Base-by-base conservation (phyloP, 92 coral and sea anemone genomes). In the Actinostola sp. region DNA sequence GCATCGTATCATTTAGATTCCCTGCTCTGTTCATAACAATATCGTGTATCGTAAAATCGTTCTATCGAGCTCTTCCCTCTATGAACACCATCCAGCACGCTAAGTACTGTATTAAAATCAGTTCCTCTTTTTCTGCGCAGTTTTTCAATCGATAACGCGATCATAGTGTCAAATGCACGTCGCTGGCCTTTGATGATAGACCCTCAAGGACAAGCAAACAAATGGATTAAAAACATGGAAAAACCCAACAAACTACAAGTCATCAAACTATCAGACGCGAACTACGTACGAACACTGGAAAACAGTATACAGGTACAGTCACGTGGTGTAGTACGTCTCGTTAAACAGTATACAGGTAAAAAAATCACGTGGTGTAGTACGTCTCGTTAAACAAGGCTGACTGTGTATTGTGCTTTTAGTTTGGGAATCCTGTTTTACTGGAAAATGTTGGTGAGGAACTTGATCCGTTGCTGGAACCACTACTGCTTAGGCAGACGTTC, bases 141-240 rank as follows among this genome's bases (percentile, higher is more conserved):
- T 85, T 94, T 94, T 73, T 94, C 98, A 30, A 88, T 91, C 23
- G 98, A 94, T 67, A 94, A 94, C 66, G 98, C 94, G n/a, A 94
- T 94, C 76, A 85, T 94, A 27, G 97, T 94, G 39, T 92, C 94
- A 19, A 94, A 94, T 67, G 83, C 98, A 0, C 95, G 76, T 10
- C 93, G 98, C 10, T 94, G 98, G 98, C 88, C 98, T 0, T 67
- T 94, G 51, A 94, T 94, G 97, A 88, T 94, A 71, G 98, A 94
- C 79, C 98, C 98, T 0, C 98, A 94, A 62, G 98, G 97, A 3
- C 98, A 94, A 63, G 98, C 98, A 3, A 94, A 94, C 83, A 91
- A 94, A 71, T 94, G 98, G 98, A 81, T 94, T 41, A 94, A 94
- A 43, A 94, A 94, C 77, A 94, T 94, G 98, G 98, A 94, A 75